phyloP scores from a whole-genome alignment of 2,113 vertebrate genomes.

The Cercopithecus mona region DNA sequence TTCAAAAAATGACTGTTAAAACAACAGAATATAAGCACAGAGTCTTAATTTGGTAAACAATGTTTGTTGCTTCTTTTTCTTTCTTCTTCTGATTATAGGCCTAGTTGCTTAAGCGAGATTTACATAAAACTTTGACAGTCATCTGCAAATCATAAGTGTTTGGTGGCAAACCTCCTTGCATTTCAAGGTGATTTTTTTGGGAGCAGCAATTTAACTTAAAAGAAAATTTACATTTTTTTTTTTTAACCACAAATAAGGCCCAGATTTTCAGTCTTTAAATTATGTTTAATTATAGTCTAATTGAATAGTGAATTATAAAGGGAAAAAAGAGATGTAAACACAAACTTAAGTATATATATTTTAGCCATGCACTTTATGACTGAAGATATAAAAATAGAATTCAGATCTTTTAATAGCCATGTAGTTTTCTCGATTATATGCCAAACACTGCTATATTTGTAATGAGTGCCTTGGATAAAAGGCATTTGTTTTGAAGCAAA shows the following conservation, averaged over 20 bases:
- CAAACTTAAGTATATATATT: constrained; percentile 43
- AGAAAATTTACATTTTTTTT: constrained; percentile 59
- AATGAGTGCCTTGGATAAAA: not conserved
- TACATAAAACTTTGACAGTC: constrained; percentile 8
- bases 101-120: constrained; percentile 44
- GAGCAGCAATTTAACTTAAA: constrained; percentile 63
- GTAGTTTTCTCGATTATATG: constrained; percentile 10
- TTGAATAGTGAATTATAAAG: constrained; percentile 52
- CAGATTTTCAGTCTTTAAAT: constrained; percentile 65
- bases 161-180: constrained; percentile 22
- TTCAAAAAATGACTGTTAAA: not conserved
- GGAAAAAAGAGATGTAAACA: not conserved
- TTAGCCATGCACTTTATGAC: constrained; percentile 15
- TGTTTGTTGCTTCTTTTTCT: not conserved
- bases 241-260: constrained; percentile 49
- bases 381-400: constrained; percentile 56
- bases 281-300: constrained; percentile 68
- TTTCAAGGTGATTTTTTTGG: constrained; percentile 29
- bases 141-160: constrained; percentile 41
- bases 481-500: not conserved
- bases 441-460: not conserved
- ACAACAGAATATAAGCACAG: not conserved
- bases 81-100: constrained; percentile 5
- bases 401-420: constrained; percentile 30
- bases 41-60: not conserved